Base-by-base conservation (phyloP, 2,797 vertebrate genomes). In the Hypotaenidia okinawae region DNA sequence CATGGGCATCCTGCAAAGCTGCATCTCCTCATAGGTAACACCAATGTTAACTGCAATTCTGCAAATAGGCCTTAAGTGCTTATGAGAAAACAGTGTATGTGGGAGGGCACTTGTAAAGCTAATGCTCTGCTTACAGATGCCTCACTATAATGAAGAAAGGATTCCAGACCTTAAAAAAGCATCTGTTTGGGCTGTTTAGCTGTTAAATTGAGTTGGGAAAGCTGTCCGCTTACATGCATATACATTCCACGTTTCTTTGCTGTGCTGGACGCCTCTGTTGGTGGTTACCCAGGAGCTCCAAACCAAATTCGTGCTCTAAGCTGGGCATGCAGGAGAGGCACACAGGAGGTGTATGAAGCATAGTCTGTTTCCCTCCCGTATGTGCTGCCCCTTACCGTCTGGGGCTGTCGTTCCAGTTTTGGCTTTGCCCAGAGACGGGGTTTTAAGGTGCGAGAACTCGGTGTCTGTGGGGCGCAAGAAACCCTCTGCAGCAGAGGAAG, bases 141-240 rank as follows among this genome's bases (percentile, higher is more conserved):
- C 55, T 83, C 2, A 2, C 59, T 23, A 0, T 13, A 59, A 16
- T 8, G 39, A 49, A 51, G 63, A 17, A 37, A 16, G 32, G 18
- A 39, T 81, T 64, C 14, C 28, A 59, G 51, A 68, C 18, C 15
- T 32, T 33, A 18, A 49, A 45, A 10, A n/a, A 54, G 18, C 16
- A 35, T 39, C 55, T 13, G 0, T 24, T 51, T 54, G 30, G 58
- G 41, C 41, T 81, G 28, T 8, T 76, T 1, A 55, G 27, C 23
- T 7, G 52, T 62, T 59, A 55, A 78, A 22, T 2, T 55, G 41
- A 64, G 37, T 3, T 66, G 33, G 55, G 4, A 25, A 55, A 68
- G 37, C 28, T 54, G 47, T 69, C 69, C 4, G 16, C 0, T 54
- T 32, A 0, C 1, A 3, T 51, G 32, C 30, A 3, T 22, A 3